Conservation (phyloP, 1,140 invertebrate species). For the Drosophila novamexicana region DNA sequence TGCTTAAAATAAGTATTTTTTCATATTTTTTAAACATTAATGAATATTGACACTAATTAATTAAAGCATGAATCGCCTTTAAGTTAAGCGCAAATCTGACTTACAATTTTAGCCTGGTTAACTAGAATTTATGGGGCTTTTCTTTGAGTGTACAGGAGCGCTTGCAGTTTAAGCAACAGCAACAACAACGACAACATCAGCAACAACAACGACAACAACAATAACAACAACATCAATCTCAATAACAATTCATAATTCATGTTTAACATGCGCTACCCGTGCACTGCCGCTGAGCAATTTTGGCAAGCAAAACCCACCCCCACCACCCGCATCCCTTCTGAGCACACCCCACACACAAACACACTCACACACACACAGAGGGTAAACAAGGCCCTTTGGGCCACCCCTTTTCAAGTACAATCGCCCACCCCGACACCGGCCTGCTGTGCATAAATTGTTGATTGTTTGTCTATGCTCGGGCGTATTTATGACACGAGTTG, state of each 20-base stretch:
- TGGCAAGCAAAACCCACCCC: constrained; percentile 35
- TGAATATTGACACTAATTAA: too few species aligned
- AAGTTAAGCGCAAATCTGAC: too few species aligned
- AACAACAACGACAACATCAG: neutral
- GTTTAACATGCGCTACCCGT: constrained; percentile 76
- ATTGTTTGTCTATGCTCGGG: constrained; percentile 75
- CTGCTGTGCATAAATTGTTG: constrained; percentile 74
- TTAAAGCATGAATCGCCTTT: too few species aligned
- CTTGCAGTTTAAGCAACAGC: constrained; percentile 23
- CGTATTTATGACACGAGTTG: constrained; percentile 74
- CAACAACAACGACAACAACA: constrained; percentile 19
- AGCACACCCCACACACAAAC: neutral
- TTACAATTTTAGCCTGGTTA: too few species aligned
- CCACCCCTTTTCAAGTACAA: constrained; percentile 23
- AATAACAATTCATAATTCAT: constrained; percentile 85
- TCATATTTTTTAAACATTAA: too few species aligned
- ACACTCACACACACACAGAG: neutral
- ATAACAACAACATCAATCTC: constrained; percentile 77
- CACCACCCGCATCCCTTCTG: constrained; percentile 12
- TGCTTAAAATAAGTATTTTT: too few species aligned
- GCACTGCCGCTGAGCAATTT: constrained; percentile 63
- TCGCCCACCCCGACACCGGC: constrained; percentile 13
- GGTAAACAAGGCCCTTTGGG: neutral
- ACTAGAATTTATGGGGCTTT: neutral
- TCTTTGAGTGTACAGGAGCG: constrained; percentile 14